Conservation (phyloP, 2,888 invertebrate genomes). For the Troides oblongomaculatus region DNA sequence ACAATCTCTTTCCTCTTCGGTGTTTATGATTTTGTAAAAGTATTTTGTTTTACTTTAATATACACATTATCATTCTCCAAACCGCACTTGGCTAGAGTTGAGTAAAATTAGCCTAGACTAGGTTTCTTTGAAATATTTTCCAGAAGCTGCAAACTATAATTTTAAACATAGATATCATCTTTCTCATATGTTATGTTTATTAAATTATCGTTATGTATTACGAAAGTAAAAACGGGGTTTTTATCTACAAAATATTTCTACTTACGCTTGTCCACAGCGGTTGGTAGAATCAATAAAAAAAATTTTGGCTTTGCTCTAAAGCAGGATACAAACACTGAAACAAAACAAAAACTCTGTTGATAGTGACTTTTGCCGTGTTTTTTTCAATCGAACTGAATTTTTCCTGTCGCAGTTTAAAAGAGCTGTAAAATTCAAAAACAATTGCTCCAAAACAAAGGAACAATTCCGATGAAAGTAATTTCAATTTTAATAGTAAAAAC, state of each 20-base stretch:
- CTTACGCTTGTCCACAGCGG: neutral
- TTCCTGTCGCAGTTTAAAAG: neutral
- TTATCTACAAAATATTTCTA: neutral
- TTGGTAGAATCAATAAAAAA: neutral
- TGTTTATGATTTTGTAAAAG: neutral
- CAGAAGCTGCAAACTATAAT: too few species aligned
- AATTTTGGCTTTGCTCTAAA: neutral
- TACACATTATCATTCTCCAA: neutral
- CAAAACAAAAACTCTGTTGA: neutral
- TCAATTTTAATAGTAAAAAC: too few species aligned
- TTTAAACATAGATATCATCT: too few species aligned
- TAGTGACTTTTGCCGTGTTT: neutral
- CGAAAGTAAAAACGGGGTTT: neutral
- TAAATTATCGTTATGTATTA: too few species aligned
- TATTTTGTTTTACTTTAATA: neutral
- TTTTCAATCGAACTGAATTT: neutral
- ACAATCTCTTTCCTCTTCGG: neutral
- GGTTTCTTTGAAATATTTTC: too few species aligned
- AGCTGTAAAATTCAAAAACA: neutral
- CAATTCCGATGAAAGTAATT: too few species aligned
- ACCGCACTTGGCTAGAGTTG: neutral
- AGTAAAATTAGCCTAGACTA: too few species aligned
- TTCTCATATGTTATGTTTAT: too few species aligned
- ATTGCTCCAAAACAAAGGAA: too few species aligned
- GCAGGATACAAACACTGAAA: neutral